phyloP scores from a whole-genome alignment of 2,797 vertebrate species.

The Brachyalestes nurse region DNA sequence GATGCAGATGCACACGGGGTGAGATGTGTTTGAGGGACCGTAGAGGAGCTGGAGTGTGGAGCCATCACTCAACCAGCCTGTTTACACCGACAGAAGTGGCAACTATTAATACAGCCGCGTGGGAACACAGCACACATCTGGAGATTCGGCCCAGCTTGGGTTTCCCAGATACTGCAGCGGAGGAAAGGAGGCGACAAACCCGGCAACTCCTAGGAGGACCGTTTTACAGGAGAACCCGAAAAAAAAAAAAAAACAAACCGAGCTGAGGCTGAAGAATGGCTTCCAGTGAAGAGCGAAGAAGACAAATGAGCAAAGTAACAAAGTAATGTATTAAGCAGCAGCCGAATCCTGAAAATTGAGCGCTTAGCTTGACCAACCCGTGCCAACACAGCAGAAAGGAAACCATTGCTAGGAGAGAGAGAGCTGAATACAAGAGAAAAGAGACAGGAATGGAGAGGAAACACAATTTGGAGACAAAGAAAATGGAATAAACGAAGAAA shows the following conservation, averaged over 20 bases:
- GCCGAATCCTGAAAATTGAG: background rate
- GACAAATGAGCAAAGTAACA: background rate
- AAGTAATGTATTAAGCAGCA: background rate
- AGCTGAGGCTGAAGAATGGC: background rate
- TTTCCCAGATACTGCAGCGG: constrained; percentile 12
- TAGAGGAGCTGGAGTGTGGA: constrained; percentile 33
- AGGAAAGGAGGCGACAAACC: constrained; percentile 22
- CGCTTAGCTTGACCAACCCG: background rate
- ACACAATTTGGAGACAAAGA: background rate
- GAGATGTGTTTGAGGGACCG: background rate
- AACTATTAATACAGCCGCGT: constrained; percentile 37
- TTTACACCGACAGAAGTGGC: constrained; percentile 39
- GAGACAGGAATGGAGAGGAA: background rate
- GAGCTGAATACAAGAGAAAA: background rate
- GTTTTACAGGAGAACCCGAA: constrained; percentile 17
- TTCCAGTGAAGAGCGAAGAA: background rate
- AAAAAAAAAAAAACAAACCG: too few species aligned
- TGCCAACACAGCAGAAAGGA: background rate
- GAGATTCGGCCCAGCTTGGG: background rate
- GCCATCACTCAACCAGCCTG: constrained; percentile 13
- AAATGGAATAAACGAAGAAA: background rate
- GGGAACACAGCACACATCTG: constrained; percentile 23
- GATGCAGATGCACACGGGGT: constrained; percentile 14
- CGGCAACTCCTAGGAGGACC: background rate
- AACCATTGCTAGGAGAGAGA: background rate